These are phyloP conservation scores for Hydrolagus affinis DNA, from an alignment of 2,113 vertebrate species.

Conservation along the genomic window DNA sequence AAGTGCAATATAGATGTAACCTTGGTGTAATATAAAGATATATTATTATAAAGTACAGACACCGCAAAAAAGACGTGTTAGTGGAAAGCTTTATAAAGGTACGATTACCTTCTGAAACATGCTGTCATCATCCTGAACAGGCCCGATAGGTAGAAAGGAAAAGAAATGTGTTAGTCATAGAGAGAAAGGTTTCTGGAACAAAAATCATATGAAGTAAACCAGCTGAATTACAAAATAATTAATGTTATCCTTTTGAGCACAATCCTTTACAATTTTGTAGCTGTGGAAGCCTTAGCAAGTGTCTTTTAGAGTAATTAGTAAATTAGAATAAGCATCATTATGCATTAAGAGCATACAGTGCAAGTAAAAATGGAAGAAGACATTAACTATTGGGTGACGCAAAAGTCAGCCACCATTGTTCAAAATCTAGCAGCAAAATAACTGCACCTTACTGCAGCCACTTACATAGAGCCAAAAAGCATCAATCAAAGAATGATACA, in stretches of 20 bases:
- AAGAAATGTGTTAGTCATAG: slow-evolving; percentile 6
- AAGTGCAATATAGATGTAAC: too few relatives aligned
- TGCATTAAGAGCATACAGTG: background rate
- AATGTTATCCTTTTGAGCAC: background rate
- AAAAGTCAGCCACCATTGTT: background rate
- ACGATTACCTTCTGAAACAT: slow-evolving; percentile 19
- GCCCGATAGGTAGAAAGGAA: background rate
- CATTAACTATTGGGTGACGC: background rate
- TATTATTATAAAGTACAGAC: too few relatives aligned
- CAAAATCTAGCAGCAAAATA: background rate
- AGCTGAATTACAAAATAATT: background rate
- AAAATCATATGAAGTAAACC: background rate
- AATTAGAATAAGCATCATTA: background rate
- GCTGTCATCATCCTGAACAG: slow-evolving; percentile 25
- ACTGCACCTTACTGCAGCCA: background rate
- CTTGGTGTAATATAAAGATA: too few relatives aligned
- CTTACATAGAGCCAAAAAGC: background rate
- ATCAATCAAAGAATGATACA: background rate
- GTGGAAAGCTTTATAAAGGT: background rate
- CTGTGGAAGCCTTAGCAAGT: background rate
- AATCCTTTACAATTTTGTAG: background rate
- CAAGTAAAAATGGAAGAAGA: background rate
- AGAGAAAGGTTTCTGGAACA: slow-evolving; percentile 7
- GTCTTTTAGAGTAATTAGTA: background rate
- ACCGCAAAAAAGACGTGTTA: background rate